Evolutionary conservation across 2,888 invertebrate species (phyloP), one percentile per base, ranked within the genome.

Genomic region (Nymphalis polychloros): DNA sequence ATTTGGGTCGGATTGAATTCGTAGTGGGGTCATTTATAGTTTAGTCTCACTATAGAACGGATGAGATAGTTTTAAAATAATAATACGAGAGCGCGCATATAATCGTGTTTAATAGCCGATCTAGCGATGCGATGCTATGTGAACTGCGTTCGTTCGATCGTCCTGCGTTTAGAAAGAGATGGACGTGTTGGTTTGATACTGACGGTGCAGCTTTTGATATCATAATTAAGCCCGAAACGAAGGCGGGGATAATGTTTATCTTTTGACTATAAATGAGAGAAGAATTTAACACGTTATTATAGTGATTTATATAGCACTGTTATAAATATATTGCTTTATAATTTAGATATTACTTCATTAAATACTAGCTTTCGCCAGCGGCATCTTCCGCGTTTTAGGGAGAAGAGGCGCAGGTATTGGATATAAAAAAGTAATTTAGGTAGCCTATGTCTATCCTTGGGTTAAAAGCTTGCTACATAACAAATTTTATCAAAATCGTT

Each of bases 101-200:
- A 83, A 89, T 90, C 92, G 91, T 92, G 92, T 88, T 88, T 92
- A 92, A 92, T 92, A 84, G 86, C 78, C 85, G 87, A 86, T 87
- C 86, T 85, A 83, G 77, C 81, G 77, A 52, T 78, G 81, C 81
- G 79, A 75, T 77, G 76, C 73, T 73, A 65, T 70, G 67, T 50
- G 62, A 31, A 55, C 60, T 7, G 50, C 8, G n/a, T 20, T 6
- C 20, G 53, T 13, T 16, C n/a, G 75, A 74, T 81, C 77, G 82
- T 86, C 85, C 83, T 85, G 84, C 79, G 82, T 81, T 80, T 77
- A 77, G 82, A 87, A 77, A 72, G 84, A 81, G 85, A 87, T 70
- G 74, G 73, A 76, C 75, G 78, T 81, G 80, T 64, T 80, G 78
- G 76, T 80, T 61, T 68, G 82, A 57, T 78, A 75, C 84, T 84